A percentile compares a stretch with the other conserved stretches of the same genome.
Conservation (phyloP, 2,797 vertebrate genomes). For the Mionectes olivaceus region DNA sequence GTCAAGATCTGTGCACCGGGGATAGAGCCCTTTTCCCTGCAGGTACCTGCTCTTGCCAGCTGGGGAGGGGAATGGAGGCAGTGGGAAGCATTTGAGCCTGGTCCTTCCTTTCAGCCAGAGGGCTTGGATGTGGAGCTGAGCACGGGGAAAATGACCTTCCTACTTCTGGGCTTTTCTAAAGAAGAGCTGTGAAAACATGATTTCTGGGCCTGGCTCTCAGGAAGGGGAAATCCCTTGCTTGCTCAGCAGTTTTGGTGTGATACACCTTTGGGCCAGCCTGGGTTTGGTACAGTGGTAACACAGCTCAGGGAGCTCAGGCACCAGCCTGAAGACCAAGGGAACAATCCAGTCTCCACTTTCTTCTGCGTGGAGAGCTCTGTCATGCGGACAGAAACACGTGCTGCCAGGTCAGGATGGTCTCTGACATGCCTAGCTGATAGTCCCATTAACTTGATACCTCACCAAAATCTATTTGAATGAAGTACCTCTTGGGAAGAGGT, state of each 20-base stretch:
- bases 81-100: neutral
- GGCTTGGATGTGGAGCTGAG: neutral
- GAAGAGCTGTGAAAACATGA: neutral
- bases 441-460: neutral
- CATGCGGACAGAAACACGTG: neutral
- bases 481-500: neutral
- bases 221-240: neutral
- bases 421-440: neutral
- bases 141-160: neutral
- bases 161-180: neutral
- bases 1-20: constrained; percentile 96
- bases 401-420: neutral
- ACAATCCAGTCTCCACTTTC: rapidly evolving
- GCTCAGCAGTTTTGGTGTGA: neutral
- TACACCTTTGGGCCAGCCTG: neutral
- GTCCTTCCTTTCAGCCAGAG: neutral
- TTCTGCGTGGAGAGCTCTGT: neutral
- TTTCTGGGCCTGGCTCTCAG: neutral
- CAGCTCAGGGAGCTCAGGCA: neutral
- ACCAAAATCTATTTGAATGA: neutral
- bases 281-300: neutral
- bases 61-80: neutral
- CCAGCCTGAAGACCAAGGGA: neutral
- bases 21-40: constrained; percentile 94
- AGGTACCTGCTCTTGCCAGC: constrained; percentile 77